These are phyloP conservation scores for Anthonomus grandis DNA, from an alignment of 1,140 invertebrate species.

Conservation along the genomic window DNA sequence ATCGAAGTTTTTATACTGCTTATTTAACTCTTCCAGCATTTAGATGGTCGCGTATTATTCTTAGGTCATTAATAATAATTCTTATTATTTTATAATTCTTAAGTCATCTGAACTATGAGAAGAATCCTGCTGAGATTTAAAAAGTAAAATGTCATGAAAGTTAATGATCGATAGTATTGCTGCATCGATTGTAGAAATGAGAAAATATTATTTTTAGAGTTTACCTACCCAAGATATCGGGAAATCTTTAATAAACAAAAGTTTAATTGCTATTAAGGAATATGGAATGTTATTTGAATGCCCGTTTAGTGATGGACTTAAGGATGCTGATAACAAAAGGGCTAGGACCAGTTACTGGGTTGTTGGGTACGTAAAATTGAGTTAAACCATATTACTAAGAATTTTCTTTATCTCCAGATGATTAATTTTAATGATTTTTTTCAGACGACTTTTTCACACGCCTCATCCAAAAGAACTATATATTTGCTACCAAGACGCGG, in stretches of 20 bases:
- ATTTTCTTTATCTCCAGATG: not conserved
- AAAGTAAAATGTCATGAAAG: constrained; percentile 21
- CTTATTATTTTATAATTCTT: too few relatives aligned
- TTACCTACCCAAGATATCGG: constrained; percentile 56
- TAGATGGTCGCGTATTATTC: too few relatives aligned
- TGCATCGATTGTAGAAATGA: not conserved
- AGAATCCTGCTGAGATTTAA: too few relatives aligned
- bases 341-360: constrained; percentile 48
- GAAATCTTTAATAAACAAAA: constrained; percentile 62
- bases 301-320: constrained; percentile 40
- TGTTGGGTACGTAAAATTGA: constrained; percentile 51
- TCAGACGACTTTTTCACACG: constrained; percentile 66
- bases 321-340: constrained; percentile 37
- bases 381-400: too few relatives aligned
- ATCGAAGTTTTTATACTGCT: too few relatives aligned
- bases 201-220: constrained; percentile 52
- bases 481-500: constrained; percentile 73
- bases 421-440: constrained; percentile 38
- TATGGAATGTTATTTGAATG: constrained; percentile 65
- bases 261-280: constrained; percentile 73
- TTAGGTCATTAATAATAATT: too few relatives aligned
- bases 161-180: constrained; percentile 6
- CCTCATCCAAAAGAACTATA: constrained; percentile 73
- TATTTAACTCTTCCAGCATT: too few relatives aligned
- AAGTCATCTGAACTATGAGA: too few relatives aligned